Evolutionary conservation across 2,888 invertebrate genomes (phyloP), one percentile per base, ranked within the genome.

Genomic region (Andrena bicolor): DNA sequence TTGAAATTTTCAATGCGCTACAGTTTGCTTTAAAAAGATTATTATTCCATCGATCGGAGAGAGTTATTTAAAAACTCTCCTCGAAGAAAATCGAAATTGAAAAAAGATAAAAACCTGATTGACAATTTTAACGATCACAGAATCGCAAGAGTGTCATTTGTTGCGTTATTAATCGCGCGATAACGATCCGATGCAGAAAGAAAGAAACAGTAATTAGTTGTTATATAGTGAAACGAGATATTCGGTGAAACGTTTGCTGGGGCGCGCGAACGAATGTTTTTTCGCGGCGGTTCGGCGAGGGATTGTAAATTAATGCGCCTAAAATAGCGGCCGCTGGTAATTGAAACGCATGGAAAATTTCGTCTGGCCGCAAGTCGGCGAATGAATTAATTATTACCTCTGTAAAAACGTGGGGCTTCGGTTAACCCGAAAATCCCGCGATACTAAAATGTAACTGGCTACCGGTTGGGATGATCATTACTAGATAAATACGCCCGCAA

Each of bases 231-330:
- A 13, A 56, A 20, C 48, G 35, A 28, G 30, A 10, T 32, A 72
- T 49, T 23, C 20, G 61, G 8, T 16, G 65, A 30, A 26, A 64
- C 35, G 56, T 41, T 70, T 41, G 8, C 49, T 23, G 10, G 56
- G 13, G 7, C 48, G 41, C 51, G 28, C 28, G 30, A 48, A 66
- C 28, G 61, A 7, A 51, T 70, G 64, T 65, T 58, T 65, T 28
- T 56, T 8, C 53, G 73, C 10, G 26, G 70, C 41, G 30, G 53
- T 65, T 64, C 10, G 64, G 35, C 35, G 35, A n/a, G 20, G 28
- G 76, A 68, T 69, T 72, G 76, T 76, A 82, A 76, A 82, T 81
- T 81, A 76, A 82, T 82, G 76, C 75, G 63, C 30, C 60, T 60
- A 71, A 80, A 76, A 81, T 63, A 72, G 53, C 66, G 53, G 23